Evolutionary conservation across 1,140 invertebrate genomes (phyloP).

Genomic region (Gonioctena quinquepunctata): DNA sequence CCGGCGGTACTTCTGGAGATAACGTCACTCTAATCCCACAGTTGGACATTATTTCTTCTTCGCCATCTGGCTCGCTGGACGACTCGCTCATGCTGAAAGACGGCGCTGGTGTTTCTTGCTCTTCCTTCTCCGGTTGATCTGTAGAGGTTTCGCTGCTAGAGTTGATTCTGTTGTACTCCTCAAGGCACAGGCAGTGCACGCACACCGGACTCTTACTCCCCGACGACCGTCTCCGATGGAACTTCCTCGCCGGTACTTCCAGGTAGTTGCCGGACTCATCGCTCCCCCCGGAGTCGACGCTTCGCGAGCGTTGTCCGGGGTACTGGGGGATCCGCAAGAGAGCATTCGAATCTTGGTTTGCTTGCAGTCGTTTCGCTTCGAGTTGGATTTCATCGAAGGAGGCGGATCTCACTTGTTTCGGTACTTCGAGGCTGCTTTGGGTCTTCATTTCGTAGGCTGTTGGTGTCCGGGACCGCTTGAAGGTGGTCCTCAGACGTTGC

Average conservation of each 20-base stretch:
- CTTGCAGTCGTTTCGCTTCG: conserved; percentile 67
- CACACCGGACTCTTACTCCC: conserved; percentile 66
- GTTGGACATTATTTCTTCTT: conserved; percentile 55
- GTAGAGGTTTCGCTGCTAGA: conserved; percentile 58
- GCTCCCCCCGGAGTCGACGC: conserved; percentile 74
- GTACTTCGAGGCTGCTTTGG: conserved; percentile 84
- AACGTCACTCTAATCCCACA: conserved; percentile 72
- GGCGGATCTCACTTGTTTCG: conserved; percentile 81
- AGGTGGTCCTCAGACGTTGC: conserved; percentile 82
- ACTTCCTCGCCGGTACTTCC: conserved; percentile 67
- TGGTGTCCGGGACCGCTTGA: conserved; percentile 82
- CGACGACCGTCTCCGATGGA: conserved; percentile 65
- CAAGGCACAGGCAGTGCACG: conserved; percentile 68
- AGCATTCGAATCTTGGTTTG: conserved; percentile 52
- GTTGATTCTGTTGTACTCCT: conserved; percentile 62
- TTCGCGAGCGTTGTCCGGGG: conserved; percentile 69
- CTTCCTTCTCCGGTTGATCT: conserved; percentile 53
- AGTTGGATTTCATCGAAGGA: conserved; percentile 88
- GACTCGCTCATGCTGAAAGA: conserved; percentile 62
- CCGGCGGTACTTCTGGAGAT: conserved; percentile 59
- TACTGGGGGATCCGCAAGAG: conserved; percentile 69
- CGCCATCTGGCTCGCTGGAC: conserved; percentile 50
- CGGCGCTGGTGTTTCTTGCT: conserved; percentile 51
- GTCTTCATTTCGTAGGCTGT: conserved; percentile 88
- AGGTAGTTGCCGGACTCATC: conserved; percentile 68